Percentiles rank a stretch among this genome's conserved stretches.
phyloP scores from a whole-genome alignment of 2,888 invertebrate genomes.

The Quadroppia sp. region DNA sequence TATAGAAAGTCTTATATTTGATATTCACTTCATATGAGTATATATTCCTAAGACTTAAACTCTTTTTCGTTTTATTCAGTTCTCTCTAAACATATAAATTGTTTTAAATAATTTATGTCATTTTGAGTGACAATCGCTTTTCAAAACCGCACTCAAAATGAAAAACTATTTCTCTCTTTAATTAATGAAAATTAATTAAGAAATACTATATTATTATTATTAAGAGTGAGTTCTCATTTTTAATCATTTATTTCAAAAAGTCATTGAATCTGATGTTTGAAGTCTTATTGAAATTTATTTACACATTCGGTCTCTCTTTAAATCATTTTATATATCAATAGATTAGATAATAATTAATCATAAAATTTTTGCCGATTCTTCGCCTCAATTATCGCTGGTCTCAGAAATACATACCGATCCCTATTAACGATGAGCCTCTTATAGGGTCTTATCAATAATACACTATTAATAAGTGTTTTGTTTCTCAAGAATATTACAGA shows the following conservation, averaged over 20 bases:
- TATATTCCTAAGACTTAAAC: background rate
- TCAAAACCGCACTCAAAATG: too few relatives aligned
- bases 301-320: background rate
- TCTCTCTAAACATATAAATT: too few relatives aligned
- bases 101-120: background rate
- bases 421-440: background rate
- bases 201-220: too few relatives aligned
- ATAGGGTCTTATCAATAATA: background rate
- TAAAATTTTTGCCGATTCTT: background rate
- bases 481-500: background rate
- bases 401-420: background rate
- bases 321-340: background rate
- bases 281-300: background rate
- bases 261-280: too few relatives aligned
- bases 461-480: background rate
- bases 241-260: too few relatives aligned
- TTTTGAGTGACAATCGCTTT: too few relatives aligned
- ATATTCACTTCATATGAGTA: background rate
- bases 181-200: too few relatives aligned
- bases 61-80: background rate
- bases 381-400: background rate
- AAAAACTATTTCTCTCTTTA: too few relatives aligned
- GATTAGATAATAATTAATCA: conserved; percentile 1
- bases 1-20: background rate
- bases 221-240: too few relatives aligned